phyloP scores from a whole-genome alignment of 2,888 invertebrate species.

The Drosophila merina region DNA sequence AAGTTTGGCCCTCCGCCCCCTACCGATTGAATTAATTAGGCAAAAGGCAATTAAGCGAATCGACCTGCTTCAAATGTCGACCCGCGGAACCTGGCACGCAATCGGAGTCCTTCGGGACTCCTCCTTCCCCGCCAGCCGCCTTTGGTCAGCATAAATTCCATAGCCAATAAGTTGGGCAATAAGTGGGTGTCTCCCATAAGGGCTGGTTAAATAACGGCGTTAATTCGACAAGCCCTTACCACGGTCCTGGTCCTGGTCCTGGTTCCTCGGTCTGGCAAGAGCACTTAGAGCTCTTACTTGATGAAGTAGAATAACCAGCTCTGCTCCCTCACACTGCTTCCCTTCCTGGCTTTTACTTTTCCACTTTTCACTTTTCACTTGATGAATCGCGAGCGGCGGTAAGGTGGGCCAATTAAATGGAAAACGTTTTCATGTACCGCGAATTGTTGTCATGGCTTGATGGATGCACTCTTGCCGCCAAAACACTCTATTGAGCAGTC shows the following conservation, averaged over 20 bases:
- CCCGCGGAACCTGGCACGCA: conserved; percentile 52
- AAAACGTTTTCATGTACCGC: conserved; percentile 61
- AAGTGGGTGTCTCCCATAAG: conserved; percentile 46
- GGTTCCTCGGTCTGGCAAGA: conserved; percentile 8
- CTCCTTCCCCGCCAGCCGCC: background rate
- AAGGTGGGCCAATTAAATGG: conserved; percentile 62
- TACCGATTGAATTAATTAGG: conserved; percentile 70
- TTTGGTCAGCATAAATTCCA: conserved; percentile 47
- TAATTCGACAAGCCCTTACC: conserved; percentile 66
- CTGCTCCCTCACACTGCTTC: background rate
- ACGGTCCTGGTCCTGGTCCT: background rate
- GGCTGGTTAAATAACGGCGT: conserved; percentile 53
- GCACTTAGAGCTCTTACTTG: conserved; percentile 53
- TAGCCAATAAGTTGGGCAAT: conserved; percentile 49
- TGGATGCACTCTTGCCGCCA: conserved; percentile 57
- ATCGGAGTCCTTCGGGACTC: conserved; percentile 49
- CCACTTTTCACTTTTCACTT: conserved; percentile 43
- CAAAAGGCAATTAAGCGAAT: conserved; percentile 74
- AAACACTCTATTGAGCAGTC: conserved; percentile 46
- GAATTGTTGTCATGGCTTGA: conserved; percentile 60
- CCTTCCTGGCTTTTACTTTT: conserved; percentile 6
- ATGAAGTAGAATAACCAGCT: conserved; percentile 50
- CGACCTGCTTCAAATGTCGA: conserved; percentile 59
- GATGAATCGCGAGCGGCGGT: conserved; percentile 37
- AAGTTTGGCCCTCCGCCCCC: conserved; percentile 8